A percentile compares a stretch with the other conserved stretches of the same genome.
Evolutionary conservation across 2,888 invertebrate species (phyloP).

Genomic region (Molorchus minor): DNA sequence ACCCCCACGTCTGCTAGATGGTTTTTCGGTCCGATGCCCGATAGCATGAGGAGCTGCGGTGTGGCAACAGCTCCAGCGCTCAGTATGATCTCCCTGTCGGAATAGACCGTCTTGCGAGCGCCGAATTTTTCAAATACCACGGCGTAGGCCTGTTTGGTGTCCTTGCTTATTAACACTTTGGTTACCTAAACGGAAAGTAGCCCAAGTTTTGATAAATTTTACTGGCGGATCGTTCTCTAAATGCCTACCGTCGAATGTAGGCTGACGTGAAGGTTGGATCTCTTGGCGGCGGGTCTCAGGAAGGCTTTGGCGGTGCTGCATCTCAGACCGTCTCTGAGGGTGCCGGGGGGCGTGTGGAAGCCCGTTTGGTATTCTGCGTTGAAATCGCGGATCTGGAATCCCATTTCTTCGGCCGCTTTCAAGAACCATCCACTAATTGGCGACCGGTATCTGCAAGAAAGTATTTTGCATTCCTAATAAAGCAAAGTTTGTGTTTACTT

Average conservation of each 20-base stretch:
- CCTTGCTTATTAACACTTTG: slow-evolving; percentile 71
- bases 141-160: slow-evolving; percentile 71
- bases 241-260: slow-evolving; percentile 43
- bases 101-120: slow-evolving; percentile 64
- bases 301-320: slow-evolving; percentile 88
- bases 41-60: slow-evolving; percentile 87
- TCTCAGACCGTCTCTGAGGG: slow-evolving; percentile 78
- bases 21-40: slow-evolving; percentile 78
- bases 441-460: slow-evolving; percentile 67
- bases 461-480: no score
- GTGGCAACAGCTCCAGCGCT: slow-evolving; percentile 86
- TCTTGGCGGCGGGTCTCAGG: slow-evolving; percentile 66
- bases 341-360: slow-evolving; percentile 80
- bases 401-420: slow-evolving; percentile 74
- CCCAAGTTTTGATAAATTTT: no score
- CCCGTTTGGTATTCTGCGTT: slow-evolving; percentile 85
- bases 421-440: slow-evolving; percentile 76
- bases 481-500: no score
- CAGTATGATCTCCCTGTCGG: slow-evolving; percentile 81
- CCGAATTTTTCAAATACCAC: slow-evolving; percentile 70
- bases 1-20: slow-evolving; percentile 72
- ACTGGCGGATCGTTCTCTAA: no score
- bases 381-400: slow-evolving; percentile 75
- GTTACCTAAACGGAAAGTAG: slow-evolving; percentile 65
- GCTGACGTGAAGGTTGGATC: slow-evolving; percentile 76